phyloP scores from a whole-genome alignment of 2,797 vertebrate species.

The Periparus ater region DNA sequence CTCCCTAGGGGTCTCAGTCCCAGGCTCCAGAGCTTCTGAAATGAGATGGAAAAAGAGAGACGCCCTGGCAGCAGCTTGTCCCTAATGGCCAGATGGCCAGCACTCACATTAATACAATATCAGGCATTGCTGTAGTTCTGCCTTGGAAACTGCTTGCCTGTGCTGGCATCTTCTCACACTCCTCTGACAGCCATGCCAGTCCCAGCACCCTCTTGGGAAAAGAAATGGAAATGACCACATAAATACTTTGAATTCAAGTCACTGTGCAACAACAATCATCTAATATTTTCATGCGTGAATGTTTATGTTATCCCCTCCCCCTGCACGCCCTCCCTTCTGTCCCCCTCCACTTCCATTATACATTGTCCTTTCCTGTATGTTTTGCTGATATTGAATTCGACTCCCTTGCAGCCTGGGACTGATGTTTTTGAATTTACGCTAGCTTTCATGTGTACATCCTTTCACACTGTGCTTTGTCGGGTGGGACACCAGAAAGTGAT shows the following conservation, averaged over 20 bases:
- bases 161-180: conserved; percentile 77
- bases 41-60: conserved; percentile 70
- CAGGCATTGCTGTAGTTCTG: conserved; percentile 77
- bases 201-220: conserved; percentile 62
- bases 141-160: conserved; percentile 80
- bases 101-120: conserved; percentile 75
- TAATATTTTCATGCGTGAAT: conserved; percentile 41
- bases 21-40: conserved; percentile 73
- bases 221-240: conserved; percentile 49
- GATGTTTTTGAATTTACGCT: conserved; percentile 44
- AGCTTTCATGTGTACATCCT: conserved; percentile 66
- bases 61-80: conserved; percentile 69
- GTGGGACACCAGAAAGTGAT: conserved; percentile 36
- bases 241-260: conserved; percentile 54
- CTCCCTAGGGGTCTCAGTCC: conserved; percentile 63
- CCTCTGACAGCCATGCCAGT: conserved; percentile 64
- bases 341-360: conserved; percentile 39
- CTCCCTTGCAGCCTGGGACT: conserved; percentile 12
- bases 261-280: conserved; percentile 39
- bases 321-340: not conserved
- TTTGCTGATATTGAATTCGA: conserved; percentile 21
- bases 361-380: conserved; percentile 28
- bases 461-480: conserved; percentile 65
- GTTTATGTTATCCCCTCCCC: conserved; percentile 32
- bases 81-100: conserved; percentile 76